phyloP scores from a whole-genome alignment of 2,113 vertebrate species.

The Hystrix cristata region DNA sequence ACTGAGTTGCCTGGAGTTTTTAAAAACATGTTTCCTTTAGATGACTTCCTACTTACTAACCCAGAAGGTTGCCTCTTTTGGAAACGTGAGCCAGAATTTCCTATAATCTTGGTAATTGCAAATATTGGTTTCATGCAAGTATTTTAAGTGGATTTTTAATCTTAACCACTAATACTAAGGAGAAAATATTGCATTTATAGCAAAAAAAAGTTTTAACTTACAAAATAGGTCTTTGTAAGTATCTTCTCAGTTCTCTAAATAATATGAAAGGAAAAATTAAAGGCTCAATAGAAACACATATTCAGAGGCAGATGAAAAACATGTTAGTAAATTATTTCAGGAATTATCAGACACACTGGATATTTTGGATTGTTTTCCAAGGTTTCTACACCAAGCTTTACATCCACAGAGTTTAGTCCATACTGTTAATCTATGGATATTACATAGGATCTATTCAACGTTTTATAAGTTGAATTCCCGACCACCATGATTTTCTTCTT shows the following conservation, averaged over 20 bases:
- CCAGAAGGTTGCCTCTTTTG: conserved; percentile 50
- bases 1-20: conserved; percentile 49
- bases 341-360: neutral
- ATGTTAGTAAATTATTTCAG: conserved; percentile 35
- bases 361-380: neutral
- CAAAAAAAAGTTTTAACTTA: conserved; percentile 25
- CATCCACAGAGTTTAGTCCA: neutral
- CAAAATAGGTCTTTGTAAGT: conserved; percentile 10
- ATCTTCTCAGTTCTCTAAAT: conserved; percentile 4
- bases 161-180: neutral
- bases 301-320: neutral
- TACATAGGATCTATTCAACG: neutral
- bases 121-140: conserved; percentile 78
- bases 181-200: conserved; percentile 31
- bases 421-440: neutral
- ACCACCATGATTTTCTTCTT: neutral
- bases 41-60: conserved; percentile 54
- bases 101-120: conserved; percentile 77
- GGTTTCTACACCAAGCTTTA: neutral
- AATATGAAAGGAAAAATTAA: conserved; percentile 25
- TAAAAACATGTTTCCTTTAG: conserved; percentile 71
- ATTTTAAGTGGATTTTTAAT: conserved; percentile 71
- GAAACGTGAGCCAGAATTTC: conserved; percentile 74
- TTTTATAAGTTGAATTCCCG: neutral
- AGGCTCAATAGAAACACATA: neutral